Evolutionary conservation across 2,113 vertebrate species (phyloP).

Genomic region (Gasterosteus nipponicus): DNA sequence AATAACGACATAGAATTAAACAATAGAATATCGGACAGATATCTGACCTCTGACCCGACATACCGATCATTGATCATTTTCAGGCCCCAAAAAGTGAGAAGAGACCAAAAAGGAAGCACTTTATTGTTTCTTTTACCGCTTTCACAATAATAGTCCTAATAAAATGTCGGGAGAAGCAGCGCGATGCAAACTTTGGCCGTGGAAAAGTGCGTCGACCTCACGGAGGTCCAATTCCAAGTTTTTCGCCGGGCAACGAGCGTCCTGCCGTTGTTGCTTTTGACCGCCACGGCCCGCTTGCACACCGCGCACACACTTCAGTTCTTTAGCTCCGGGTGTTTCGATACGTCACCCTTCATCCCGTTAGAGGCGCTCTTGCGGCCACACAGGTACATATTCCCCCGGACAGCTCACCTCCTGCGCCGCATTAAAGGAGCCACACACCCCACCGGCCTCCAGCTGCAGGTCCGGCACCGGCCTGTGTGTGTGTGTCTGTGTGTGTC

Average conservation of each 20-base stretch:
- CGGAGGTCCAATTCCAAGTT: background rate
- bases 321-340: constrained; percentile 32
- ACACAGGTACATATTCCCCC: constrained; percentile 13
- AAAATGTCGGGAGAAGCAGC: background rate
- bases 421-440: constrained; percentile 14
- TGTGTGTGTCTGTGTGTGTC: constrained; percentile 21
- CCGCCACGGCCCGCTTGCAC: background rate
- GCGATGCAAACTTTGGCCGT: background rate
- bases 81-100: too few relatives aligned
- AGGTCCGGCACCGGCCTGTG: constrained; percentile 29
- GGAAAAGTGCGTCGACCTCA: too few relatives aligned
- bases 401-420: constrained; percentile 32
- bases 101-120: too few relatives aligned
- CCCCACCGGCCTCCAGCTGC: constrained; percentile 6
- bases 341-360: constrained; percentile 30
- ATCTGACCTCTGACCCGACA: too few relatives aligned
- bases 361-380: too few relatives aligned
- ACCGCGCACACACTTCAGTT: background rate
- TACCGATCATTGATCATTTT: too few relatives aligned
- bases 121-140: too few relatives aligned
- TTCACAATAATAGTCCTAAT: too few relatives aligned
- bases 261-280: background rate
- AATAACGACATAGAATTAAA: too few relatives aligned
- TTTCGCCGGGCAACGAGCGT: background rate
- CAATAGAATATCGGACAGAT: too few relatives aligned